These are phyloP conservation scores for Ochlodes sylvanus DNA, from an alignment of 2,888 invertebrate genomes.

Conservation along the genomic window DNA sequence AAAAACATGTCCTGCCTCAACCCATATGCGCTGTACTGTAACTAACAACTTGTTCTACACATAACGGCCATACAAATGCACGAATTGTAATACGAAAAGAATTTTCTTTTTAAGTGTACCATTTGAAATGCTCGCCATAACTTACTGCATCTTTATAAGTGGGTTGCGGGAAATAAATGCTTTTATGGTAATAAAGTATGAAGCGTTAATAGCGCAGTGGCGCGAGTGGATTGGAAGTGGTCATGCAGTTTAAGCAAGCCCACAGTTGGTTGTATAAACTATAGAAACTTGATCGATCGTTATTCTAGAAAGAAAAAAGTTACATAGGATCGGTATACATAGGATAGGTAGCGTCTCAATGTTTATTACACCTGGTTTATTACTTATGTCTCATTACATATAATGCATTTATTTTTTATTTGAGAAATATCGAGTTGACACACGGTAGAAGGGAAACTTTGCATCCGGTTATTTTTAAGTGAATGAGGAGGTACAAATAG, in stretches of 20 bases:
- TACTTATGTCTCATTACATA: no score
- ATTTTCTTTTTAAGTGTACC: slow-evolving; percentile 36
- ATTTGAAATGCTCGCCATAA: slow-evolving; percentile 36
- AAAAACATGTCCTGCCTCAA: slow-evolving; percentile 32
- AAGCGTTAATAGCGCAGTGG: neutral
- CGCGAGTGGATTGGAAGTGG: neutral
- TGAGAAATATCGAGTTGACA: no score
- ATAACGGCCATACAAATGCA: slow-evolving; percentile 27
- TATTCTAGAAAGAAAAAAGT: no score
- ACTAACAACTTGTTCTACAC: slow-evolving; percentile 36
- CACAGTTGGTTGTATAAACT: neutral
- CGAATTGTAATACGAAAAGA: slow-evolving; percentile 34
- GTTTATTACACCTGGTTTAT: no score
- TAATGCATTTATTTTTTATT: no score
- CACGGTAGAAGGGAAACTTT: no score
- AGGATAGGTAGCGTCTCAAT: no score
- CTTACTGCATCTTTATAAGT: slow-evolving; percentile 28
- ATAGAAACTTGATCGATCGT: no score
- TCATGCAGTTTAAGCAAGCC: neutral
- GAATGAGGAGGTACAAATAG: no score
- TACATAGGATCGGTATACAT: no score
- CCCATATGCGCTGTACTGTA: slow-evolving; percentile 34
- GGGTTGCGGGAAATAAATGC: slow-evolving; percentile 28
- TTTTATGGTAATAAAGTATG: slow-evolving; percentile 17
- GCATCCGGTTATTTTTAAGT: no score